phyloP scores from a whole-genome alignment of 2,888 invertebrate genomes.

The Cephonodes hylas region DNA sequence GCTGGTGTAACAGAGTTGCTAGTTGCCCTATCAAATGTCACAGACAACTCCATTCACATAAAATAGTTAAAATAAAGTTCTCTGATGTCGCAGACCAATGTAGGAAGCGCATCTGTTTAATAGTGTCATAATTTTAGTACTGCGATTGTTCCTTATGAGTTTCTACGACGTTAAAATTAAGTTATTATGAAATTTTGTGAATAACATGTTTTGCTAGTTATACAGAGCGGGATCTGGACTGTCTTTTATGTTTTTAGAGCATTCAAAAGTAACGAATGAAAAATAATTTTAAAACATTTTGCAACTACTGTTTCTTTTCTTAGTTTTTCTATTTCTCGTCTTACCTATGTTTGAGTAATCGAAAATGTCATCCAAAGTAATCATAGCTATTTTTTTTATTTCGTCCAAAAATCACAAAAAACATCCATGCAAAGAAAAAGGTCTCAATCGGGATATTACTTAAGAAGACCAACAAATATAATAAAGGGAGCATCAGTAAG shows the following conservation, averaged over 20 bases:
- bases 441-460: not conserved
- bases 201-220: not conserved
- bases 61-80: conserved; percentile 68
- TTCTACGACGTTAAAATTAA: conserved; percentile 25
- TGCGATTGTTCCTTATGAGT: conserved; percentile 43
- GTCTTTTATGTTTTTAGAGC: too few species aligned
- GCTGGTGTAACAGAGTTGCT: conserved; percentile 54
- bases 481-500: conserved; percentile 36
- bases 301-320: too few species aligned
- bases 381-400: not conserved
- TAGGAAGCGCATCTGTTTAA: conserved; percentile 59
- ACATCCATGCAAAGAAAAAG: not conserved
- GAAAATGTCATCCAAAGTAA: too few species aligned
- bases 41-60: conserved; percentile 58
- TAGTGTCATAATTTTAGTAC: conserved; percentile 44
- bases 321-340: too few species aligned
- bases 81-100: conserved; percentile 51
- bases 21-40: conserved; percentile 65
- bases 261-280: too few species aligned
- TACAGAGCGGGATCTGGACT: not conserved
- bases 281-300: too few species aligned
- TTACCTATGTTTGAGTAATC: too few species aligned
- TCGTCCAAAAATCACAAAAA: not conserved
- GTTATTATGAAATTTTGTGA: not conserved
- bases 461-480: not conserved